Evolutionary conservation across 2,888 invertebrate species (phyloP).

Genomic region (Embidobia sp.): DNA sequence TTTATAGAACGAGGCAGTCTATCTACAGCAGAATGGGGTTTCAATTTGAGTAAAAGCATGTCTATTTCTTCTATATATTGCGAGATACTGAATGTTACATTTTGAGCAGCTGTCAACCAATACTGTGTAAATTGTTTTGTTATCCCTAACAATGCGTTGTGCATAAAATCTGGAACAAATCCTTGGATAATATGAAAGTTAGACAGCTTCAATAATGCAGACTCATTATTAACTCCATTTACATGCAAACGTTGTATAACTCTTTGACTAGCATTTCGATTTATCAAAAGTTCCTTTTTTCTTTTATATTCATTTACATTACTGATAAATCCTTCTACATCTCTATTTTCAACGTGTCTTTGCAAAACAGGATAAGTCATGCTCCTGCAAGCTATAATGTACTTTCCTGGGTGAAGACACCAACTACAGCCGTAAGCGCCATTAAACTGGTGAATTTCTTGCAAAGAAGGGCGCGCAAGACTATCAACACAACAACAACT

Average conservation of each 20-base stretch:
- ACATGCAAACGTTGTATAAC: constrained; percentile 7
- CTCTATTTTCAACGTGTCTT: neutral
- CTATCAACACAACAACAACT: constrained; percentile 14
- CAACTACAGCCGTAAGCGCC: constrained; percentile 16
- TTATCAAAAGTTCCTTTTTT: neutral
- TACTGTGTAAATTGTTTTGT: constrained; percentile 41
- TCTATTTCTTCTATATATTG: constrained; percentile 16
- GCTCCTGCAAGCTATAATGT: constrained; percentile 2
- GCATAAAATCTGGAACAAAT: too few species aligned
- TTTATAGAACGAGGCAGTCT: constrained; percentile 32
- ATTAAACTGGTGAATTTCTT: constrained; percentile 15
- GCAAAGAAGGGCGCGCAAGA: constrained; percentile 20
- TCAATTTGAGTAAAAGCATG: constrained; percentile 2
- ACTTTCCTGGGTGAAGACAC: constrained; percentile 14
- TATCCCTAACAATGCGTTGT: constrained; percentile 42
- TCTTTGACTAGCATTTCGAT: neutral
- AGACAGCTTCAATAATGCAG: constrained; percentile 25
- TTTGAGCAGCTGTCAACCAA: neutral
- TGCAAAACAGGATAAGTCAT: neutral
- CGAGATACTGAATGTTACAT: neutral
- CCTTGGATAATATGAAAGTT: constrained; percentile 45
- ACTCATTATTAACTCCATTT: constrained; percentile 23
- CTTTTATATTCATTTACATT: neutral
- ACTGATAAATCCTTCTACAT: neutral
- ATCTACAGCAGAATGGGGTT: constrained; percentile 23